Percentiles rank a stretch among this genome's conserved stretches.
Evolutionary conservation across 1,140 invertebrate species (phyloP).

Genomic region (Tenebrio molitor): DNA sequence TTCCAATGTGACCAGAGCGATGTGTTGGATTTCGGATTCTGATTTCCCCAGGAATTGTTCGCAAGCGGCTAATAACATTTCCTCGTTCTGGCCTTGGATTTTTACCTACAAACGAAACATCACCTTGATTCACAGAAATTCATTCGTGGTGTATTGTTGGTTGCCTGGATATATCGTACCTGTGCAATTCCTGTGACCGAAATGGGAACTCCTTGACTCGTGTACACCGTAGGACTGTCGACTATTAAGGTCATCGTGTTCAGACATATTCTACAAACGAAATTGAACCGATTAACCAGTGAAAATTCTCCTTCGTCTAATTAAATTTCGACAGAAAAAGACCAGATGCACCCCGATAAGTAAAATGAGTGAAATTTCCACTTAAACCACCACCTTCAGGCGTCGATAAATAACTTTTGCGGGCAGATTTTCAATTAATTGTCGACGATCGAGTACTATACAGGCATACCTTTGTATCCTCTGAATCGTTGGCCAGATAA

Average conservation of each 20-base stretch:
- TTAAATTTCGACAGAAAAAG: no score
- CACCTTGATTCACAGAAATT: background rate
- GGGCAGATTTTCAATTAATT: conserved; percentile 29
- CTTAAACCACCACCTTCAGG: background rate
- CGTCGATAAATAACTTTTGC: conserved; percentile 8
- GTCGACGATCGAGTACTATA: conserved; percentile 6
- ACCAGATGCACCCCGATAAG: no score
- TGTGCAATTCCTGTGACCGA: conserved; percentile 98
- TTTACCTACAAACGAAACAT: conserved; percentile 73
- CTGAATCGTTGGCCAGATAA: conserved; percentile 96
- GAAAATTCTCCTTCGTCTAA: no score
- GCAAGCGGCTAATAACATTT: conserved; percentile 96
- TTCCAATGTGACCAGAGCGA: conserved; percentile 95
- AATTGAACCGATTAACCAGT: no score
- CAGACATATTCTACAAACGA: conserved; percentile 82
- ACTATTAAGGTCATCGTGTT: conserved; percentile 97
- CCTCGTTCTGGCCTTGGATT: conserved; percentile 97
- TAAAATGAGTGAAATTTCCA: no score
- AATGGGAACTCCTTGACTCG: conserved; percentile 96
- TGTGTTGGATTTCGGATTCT: conserved; percentile 91
- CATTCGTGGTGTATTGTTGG: no score
- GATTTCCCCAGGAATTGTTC: conserved; percentile 96
- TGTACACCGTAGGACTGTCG: conserved; percentile 93
- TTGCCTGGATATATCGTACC: conserved; percentile 69
- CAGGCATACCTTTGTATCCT: conserved; percentile 87